Evolutionary conservation across 2,888 invertebrate species (phyloP), one percentile per base, ranked within the genome.

Genomic region (Phortica magna): DNA sequence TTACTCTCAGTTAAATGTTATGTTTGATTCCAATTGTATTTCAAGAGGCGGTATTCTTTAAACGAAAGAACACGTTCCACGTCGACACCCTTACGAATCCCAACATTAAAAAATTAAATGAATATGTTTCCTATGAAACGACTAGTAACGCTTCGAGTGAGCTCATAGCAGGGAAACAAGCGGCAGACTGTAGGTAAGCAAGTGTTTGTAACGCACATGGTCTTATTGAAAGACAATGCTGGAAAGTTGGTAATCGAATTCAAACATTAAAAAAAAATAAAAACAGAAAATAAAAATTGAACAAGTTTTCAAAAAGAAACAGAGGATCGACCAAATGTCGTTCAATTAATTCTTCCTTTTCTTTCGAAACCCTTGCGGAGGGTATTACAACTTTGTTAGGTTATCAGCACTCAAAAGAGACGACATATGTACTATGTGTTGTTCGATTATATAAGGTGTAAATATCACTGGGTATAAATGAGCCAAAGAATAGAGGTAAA

Each of bases 151-250:
- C 83, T 87, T 83, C 83, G 87, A 85, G 82, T 83, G 55, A 72
- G 65, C 77, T 74, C 67, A 67, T 41, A 55, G 31, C 61, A 67
- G 42, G 61, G 61, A 22, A 31, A 31, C 31, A 31, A 31, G 31
- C 31, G 31, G 31, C 31, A 2, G 1, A 4, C 31, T 22, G 10
- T 61, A 61, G 39, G 74, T n/a, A 57, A 55, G 59, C 73, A 81
- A 83, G 83, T 83, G 82, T 84, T 83, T 83, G 81, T 83, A 84
- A 88, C 87, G 87, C 88, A 89, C 84, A 88, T 84, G 85, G 85
- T 84, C 82, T 84, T 87, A 87, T 85, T 83, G 81, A 88, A 68
- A 59, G 48, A 19, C 75, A 42, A 72, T n/a, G 57, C 75, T 71
- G 68, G 61, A 59, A 67, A 43, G 65, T 70, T 75, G 73, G 68